phyloP scores from a whole-genome alignment of 2,113 vertebrate genomes.

The Cephalopholis sonnerati region DNA sequence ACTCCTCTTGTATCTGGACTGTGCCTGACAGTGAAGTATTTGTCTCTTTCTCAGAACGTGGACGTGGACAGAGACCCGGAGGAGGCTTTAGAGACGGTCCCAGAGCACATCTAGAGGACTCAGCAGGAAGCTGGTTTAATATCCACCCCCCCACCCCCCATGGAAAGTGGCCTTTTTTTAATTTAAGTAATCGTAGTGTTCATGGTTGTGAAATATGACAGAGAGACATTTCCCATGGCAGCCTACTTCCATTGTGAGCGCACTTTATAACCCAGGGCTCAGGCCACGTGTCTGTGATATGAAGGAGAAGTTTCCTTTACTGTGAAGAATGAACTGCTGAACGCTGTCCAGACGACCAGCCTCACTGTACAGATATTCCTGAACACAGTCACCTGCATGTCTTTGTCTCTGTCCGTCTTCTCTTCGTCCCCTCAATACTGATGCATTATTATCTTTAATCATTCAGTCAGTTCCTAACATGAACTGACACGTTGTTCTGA shows the following conservation, averaged over 20 bases:
- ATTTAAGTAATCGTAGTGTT: conserved; percentile 23
- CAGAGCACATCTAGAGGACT: conserved; percentile 79
- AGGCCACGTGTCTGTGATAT: conserved; percentile 9
- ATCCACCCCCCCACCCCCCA: not conserved
- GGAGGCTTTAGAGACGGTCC: conserved; percentile 87
- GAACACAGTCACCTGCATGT: not conserved
- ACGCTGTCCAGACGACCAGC: not conserved
- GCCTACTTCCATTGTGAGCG: conserved; percentile 21
- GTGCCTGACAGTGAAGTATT: not conserved
- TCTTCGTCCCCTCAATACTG: not conserved
- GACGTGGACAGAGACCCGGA: conserved; percentile 85
- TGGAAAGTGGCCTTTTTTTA: conserved; percentile 42
- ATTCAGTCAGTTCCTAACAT: not conserved
- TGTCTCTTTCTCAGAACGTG: conserved; percentile 82
- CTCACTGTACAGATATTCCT: not conserved
- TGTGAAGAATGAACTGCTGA: conserved; percentile 9
- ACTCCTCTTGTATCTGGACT: too few species aligned
- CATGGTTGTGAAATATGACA: not conserved
- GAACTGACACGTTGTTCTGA: not conserved
- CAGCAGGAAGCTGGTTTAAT: not conserved
- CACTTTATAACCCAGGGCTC: conserved; percentile 53
- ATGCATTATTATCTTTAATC: not conserved
- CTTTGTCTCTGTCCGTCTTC: not conserved
- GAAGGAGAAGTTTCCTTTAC: not conserved
- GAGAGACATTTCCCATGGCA: not conserved